These are phyloP conservation scores for Rutpela maculata DNA, from an alignment of 2,888 invertebrate genomes.

Conservation along the genomic window DNA sequence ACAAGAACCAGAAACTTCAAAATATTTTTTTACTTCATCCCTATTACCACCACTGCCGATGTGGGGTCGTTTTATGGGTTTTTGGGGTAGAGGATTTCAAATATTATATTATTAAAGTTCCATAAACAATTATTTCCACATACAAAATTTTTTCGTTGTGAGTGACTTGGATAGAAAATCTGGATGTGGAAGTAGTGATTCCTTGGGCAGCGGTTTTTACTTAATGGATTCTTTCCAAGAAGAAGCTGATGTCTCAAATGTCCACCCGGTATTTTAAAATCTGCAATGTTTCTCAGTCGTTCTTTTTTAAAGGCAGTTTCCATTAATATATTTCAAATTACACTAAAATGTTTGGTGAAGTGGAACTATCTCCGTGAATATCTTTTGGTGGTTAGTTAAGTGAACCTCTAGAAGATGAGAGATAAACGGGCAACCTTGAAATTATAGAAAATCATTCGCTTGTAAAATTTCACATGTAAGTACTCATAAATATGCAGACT, in stretches of 20 bases:
- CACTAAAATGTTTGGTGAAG: conserved; percentile 17
- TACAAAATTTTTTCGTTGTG: no score
- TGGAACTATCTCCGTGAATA: conserved; percentile 17
- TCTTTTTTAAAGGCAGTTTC: background rate
- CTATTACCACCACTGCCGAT: no score
- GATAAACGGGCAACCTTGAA: conserved; percentile 19
- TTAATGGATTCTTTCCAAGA: no score
- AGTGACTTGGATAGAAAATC: no score
- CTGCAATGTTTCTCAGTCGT: background rate
- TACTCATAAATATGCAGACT: conserved; percentile 14
- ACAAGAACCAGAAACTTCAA: no score
- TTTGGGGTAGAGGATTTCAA: no score
- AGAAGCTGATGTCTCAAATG: background rate
- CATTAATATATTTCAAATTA: background rate
- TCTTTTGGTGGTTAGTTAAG: conserved; percentile 8
- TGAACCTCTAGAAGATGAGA: background rate
- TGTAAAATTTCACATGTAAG: conserved; percentile 32
- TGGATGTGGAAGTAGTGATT: no score
- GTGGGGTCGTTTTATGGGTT: no score
- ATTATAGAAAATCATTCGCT: conserved; percentile 29
- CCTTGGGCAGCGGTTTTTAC: no score
- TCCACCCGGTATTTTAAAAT: background rate
- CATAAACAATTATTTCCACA: no score
- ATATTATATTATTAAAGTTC: no score
- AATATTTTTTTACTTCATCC: no score